Evolutionary conservation across 2,888 invertebrate genomes (phyloP), one percentile per base, ranked within the genome.

Genomic region (Brachyptera putata): DNA sequence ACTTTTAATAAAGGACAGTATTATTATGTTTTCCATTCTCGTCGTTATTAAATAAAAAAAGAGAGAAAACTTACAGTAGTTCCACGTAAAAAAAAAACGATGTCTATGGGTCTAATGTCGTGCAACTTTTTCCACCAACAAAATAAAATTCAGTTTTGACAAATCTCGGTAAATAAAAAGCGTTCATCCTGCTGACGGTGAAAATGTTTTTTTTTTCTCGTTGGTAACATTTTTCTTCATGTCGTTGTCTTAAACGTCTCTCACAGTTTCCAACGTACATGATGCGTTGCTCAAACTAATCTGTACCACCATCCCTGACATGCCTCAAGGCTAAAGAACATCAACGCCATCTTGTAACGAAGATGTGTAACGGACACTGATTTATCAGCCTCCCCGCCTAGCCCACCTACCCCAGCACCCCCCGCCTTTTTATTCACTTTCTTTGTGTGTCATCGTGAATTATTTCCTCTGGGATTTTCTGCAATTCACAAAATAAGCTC

Each of bases 281-380:
- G n/a, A 37, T n/a, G 41, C 41, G 41, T 41, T 41, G 41, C 21
- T 16, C n/a, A n/a, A 18, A 41, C 41, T 41, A 41, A 41, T 41
- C 41, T 41, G 7, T 11, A 5, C 13, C 37, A n/a, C 13, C 37
- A 14, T n/a, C n/a, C n/a, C n/a, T n/a, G n/a, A n/a, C n/a, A n/a
- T n/a, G n/a, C n/a, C n/a, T n/a, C n/a, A n/a, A n/a, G n/a, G n/a
- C n/a, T n/a, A n/a, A n/a, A n/a, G n/a, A n/a, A n/a, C n/a, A n/a
- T n/a, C n/a, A n/a, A 7, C 46, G 46, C 7, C 39, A 14, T 14
- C 14, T 7, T 39, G 30, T 30, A 30, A 30, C 39, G 14, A 14
- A 46, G 46, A 46, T 53, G 53, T 53, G 53, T 16, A 7, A 13
- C 21, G 21, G 53, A 53, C 53, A 53, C 53, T 53, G 53, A 53